Percentiles rank a stretch among this genome's conserved stretches.
These are phyloP conservation scores for Aphaenogaster ashmeadi DNA, from an alignment of 1,140 invertebrate species.

Conservation along the genomic window DNA sequence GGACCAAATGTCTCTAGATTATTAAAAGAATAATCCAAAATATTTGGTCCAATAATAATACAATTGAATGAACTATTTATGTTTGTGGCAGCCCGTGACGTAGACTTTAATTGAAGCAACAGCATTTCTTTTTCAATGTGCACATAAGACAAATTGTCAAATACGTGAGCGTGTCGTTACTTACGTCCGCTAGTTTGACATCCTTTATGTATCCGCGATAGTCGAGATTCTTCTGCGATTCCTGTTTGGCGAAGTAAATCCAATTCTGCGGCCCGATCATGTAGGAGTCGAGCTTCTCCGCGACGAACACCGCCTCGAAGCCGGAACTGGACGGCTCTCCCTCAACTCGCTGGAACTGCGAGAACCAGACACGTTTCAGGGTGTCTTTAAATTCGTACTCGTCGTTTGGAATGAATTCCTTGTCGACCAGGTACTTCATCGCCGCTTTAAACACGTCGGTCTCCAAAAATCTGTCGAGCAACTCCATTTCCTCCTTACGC, in stretches of 20 bases:
- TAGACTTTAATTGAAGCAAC: too few relatives aligned
- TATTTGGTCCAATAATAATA: too few relatives aligned
- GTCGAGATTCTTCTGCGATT: conserved; percentile 86
- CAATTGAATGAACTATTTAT: too few relatives aligned
- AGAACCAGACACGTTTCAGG: conserved; percentile 87
- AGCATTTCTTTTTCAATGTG: too few relatives aligned
- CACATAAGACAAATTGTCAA: neutral
- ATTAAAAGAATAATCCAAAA: too few relatives aligned
- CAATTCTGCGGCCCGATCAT: conserved; percentile 90
- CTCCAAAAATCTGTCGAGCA: conserved; percentile 88
- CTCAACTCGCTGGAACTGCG: conserved; percentile 87
- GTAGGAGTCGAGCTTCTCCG: conserved; percentile 88
- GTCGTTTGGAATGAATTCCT: conserved; percentile 85
- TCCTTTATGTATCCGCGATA: conserved; percentile 89
- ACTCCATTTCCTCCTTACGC: conserved; percentile 87
- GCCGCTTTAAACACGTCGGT: conserved; percentile 89
- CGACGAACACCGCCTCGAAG: conserved; percentile 89
- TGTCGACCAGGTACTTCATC: conserved; percentile 88
- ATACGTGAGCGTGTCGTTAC: conserved; percentile 58
- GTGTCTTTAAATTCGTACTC: conserved; percentile 87
- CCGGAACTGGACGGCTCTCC: conserved; percentile 87
- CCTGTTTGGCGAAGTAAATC: conserved; percentile 89
- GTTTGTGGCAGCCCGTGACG: too few relatives aligned
- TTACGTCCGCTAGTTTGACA: conserved; percentile 85
- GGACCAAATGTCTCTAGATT: too few relatives aligned